phyloP scores from a whole-genome alignment of 2,113 vertebrate species.

The Pongo abelii region DNA sequence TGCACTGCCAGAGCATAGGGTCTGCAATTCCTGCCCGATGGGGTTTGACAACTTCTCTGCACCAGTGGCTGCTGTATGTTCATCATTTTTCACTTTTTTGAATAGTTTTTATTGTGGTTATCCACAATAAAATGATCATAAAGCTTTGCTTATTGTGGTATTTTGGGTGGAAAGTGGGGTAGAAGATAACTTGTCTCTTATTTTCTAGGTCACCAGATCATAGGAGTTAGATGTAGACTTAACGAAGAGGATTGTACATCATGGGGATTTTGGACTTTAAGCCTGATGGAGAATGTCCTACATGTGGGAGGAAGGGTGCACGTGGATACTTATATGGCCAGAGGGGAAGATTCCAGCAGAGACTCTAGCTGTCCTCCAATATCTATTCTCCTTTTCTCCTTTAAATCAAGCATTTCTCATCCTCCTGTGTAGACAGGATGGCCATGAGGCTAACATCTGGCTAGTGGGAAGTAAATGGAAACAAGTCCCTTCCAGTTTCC shows the following conservation, averaged over 20 bases:
- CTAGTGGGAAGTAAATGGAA: not conserved
- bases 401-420: not conserved
- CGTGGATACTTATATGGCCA: not conserved
- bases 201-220: slow-evolving; percentile 38
- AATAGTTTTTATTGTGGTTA: slow-evolving; percentile 59
- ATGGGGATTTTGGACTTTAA: not conserved
- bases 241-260: not conserved
- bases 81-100: slow-evolving; percentile 48
- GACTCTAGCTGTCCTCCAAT: not conserved
- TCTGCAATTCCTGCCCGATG: not conserved
- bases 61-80: not conserved
- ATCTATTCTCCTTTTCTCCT: not conserved
- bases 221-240: not conserved
- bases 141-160: slow-evolving; percentile 61
- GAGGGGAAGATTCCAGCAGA: not conserved
- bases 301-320: not conserved
- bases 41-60: not conserved
- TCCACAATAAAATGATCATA: slow-evolving; percentile 53
- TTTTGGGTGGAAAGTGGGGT: slow-evolving; percentile 6
- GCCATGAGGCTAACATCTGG: not conserved
- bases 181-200: slow-evolving; percentile 42
- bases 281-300: not conserved
- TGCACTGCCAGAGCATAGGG: not conserved
- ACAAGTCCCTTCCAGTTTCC: not conserved
- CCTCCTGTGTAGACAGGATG: not conserved